Percentiles rank a stretch among this genome's conserved stretches.
These are phyloP conservation scores for Diuraphis noxia DNA, from an alignment of 1,140 invertebrate genomes.

Conservation along the genomic window DNA sequence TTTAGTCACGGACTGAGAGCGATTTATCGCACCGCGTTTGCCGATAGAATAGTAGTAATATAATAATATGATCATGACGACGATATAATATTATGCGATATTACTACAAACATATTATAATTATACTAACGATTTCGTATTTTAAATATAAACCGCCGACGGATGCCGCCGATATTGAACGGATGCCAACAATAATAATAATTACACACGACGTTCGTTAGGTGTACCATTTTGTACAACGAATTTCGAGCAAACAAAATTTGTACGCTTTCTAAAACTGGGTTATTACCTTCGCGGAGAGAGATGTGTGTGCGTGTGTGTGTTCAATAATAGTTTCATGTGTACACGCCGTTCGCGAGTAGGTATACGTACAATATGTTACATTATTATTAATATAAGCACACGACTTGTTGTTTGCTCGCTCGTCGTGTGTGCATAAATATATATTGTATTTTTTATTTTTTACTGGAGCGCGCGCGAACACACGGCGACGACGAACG, in stretches of 20 bases:
- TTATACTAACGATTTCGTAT: not conserved
- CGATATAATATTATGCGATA: no score
- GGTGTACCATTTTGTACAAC: not conserved
- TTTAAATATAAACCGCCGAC: not conserved
- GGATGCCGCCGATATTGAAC: not conserved
- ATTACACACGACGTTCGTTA: not conserved
- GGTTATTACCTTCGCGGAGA: not conserved
- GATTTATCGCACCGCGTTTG: not conserved
- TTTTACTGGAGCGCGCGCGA: not conserved
- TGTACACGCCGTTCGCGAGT: not conserved
- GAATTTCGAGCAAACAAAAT: not conserved
- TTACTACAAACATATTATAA: not conserved
- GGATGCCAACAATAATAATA: no score
- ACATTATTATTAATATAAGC: not conserved
- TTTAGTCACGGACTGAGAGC: no score
- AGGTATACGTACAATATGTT: not conserved
- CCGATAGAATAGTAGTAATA: not conserved
- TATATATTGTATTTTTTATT: not conserved
- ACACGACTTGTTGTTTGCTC: not conserved
- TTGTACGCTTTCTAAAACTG: not conserved
- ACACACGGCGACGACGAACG: not conserved
- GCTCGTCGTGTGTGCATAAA: not conserved
- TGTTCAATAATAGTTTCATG: not conserved
- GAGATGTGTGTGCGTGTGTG: no score
- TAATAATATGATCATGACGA: no score